Percentiles rank a stretch among this genome's conserved stretches.
These are phyloP conservation scores for Prosapia bicincta DNA, from an alignment of 2,888 invertebrate genomes.

Conservation along the genomic window DNA sequence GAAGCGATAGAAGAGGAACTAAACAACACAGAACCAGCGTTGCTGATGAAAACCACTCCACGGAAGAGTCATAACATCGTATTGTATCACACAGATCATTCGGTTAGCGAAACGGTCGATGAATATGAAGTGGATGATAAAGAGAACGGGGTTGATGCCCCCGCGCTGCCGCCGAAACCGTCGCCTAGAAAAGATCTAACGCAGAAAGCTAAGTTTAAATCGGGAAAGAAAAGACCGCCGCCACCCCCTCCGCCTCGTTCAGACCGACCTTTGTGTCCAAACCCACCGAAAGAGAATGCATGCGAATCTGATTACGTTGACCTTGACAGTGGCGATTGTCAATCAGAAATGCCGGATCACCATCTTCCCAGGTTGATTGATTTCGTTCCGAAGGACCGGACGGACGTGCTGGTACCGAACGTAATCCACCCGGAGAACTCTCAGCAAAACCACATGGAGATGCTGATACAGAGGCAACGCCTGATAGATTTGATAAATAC, in stretches of 20 bases:
- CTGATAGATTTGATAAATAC: conserved; percentile 23
- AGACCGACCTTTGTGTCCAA: conserved; percentile 38
- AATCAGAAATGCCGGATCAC: conserved; percentile 20
- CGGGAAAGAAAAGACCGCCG: conserved; percentile 45
- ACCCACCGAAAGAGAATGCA: conserved; percentile 12
- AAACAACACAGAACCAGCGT: conserved; percentile 3
- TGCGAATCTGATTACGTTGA: neutral
- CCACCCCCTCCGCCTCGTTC: conserved; percentile 45
- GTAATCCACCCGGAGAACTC: conserved; percentile 31
- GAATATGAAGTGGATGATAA: neutral
- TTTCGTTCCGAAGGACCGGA: conserved; percentile 59
- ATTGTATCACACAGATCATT: neutral
- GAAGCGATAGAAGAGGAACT: conserved; percentile 17
- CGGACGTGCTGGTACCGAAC: conserved; percentile 36
- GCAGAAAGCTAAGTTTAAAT: conserved; percentile 35
- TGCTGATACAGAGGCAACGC: conserved; percentile 22
- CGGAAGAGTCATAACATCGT: conserved; percentile 22
- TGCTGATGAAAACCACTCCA: conserved; percentile 14
- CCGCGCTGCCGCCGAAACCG: conserved; percentile 46
- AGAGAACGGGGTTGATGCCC: conserved; percentile 37
- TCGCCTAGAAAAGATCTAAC: conserved; percentile 45
- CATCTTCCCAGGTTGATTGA: conserved; percentile 65
- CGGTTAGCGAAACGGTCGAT: neutral
- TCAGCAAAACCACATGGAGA: conserved; percentile 28
- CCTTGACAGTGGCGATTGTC: conserved; percentile 18